A percentile compares a stretch with the other conserved stretches of the same genome.
These are phyloP conservation scores for Gisinianus flammeolus DNA, from an alignment of 2,888 invertebrate genomes.

Conservation along the genomic window DNA sequence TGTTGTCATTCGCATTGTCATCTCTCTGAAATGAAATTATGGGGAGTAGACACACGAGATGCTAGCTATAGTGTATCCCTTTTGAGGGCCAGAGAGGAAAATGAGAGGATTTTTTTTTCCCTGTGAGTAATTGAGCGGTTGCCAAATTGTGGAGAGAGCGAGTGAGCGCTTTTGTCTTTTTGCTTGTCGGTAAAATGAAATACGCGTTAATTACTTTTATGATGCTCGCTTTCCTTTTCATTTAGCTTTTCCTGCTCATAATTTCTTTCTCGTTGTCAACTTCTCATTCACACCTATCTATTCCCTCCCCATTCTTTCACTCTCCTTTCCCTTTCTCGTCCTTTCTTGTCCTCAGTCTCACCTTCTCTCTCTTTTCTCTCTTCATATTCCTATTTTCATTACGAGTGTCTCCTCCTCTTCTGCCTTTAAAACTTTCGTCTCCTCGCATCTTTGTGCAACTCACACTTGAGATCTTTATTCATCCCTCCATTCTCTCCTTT, in stretches of 20 bases:
- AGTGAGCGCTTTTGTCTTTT: constrained; percentile 15
- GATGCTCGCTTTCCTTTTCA: constrained; percentile 25
- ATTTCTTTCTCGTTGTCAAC: constrained; percentile 10
- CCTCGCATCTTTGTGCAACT: neutral
- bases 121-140: neutral
- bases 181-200: constrained; percentile 27
- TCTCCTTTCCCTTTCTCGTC: neutral
- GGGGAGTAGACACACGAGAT: too few relatives aligned
- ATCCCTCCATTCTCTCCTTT: neutral
- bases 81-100: too few relatives aligned
- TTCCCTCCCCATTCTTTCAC: neutral
- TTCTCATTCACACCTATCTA: constrained; percentile 12
- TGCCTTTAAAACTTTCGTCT: neutral
- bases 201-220: constrained; percentile 45
- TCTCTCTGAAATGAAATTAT: too few relatives aligned
- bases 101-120: too few relatives aligned
- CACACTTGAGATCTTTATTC: neutral
- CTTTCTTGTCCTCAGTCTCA: neutral
- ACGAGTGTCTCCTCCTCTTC: neutral
- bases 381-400: neutral
- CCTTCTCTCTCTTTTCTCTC: neutral
- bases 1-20: too few relatives aligned
- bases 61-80: too few relatives aligned
- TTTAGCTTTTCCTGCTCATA: constrained; percentile 16
- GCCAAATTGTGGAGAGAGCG: neutral